A percentile compares a stretch with the other conserved stretches of the same genome.
Evolutionary conservation across 2,113 vertebrate genomes (phyloP).

Genomic region (Cyprinodon tularosa): DNA sequence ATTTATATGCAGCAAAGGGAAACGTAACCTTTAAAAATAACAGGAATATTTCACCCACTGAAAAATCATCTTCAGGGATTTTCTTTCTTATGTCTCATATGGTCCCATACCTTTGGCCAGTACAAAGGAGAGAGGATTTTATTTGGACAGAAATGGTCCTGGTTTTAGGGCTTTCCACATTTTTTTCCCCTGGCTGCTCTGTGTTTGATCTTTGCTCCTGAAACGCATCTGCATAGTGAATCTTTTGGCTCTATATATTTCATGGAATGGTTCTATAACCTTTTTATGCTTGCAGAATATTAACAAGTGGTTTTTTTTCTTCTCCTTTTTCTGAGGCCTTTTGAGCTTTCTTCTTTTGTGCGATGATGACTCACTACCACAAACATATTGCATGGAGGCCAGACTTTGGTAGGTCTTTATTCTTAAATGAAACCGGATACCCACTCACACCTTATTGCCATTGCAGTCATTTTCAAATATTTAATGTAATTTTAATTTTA

Average conservation of each 20-base stretch:
- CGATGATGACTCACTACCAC: background rate
- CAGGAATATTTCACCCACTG: background rate
- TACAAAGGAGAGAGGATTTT: background rate
- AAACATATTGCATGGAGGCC: background rate
- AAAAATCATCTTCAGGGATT: too few species aligned
- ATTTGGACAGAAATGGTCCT: background rate
- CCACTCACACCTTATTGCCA: background rate
- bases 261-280: background rate
- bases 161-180: background rate
- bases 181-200: background rate
- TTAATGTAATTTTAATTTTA: background rate
- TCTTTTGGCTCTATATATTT: too few species aligned
- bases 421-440: background rate
- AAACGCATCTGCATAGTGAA: background rate
- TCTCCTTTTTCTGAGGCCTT: background rate
- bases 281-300: background rate
- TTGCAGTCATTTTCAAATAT: background rate
- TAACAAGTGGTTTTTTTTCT: background rate
- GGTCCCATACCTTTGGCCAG: background rate
- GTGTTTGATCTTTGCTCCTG: background rate
- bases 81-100: background rate
- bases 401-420: conserved; percentile 1
- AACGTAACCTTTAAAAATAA: background rate
- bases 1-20: background rate
- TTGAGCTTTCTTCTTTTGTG: background rate